Evolutionary conservation across 2,797 vertebrate genomes (phyloP), one percentile per base, ranked within the genome.

Genomic region (Oryzias sinensis): DNA sequence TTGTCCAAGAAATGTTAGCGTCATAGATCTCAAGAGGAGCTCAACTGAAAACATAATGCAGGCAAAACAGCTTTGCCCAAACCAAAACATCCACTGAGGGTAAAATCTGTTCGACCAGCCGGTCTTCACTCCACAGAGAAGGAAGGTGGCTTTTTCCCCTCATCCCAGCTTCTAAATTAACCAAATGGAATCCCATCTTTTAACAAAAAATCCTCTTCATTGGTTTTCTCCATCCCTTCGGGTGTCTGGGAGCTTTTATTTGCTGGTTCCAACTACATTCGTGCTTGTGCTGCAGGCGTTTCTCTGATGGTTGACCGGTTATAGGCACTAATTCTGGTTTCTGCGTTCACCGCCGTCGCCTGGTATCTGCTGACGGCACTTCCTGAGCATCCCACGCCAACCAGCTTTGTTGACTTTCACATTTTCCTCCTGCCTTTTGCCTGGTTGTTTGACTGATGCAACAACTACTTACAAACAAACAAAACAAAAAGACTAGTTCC

Each of bases 121-220:
- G 27, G 22, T 70, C 78, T 66, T 70, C 64, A 65, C 76, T 87
- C 82, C 73, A 76, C 62, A 85, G 88, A 83, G 87, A 92, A 93
- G 91, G 91, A 93, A 91, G 90, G 92, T 90, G 91, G 91, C 89
- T 87, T 79, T 61, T 60, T 56, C 44, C 82, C 62, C 73, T 59
- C 57, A 25, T 61, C 46, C 62, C 53, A 53, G 61, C 71, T 62
- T 53, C 61, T 64, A 9, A 59, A 61, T 71, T 62, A 43, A 45
- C 29, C 29, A 11, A 37, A 37, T 6, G 27, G 11, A 9, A 3
- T 27, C 25, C 25, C 9, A 37, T 37, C 33, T 37, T 37, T 13
- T 11, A 68, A 20, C 40, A 49, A 58, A 61, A 53, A 59, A 48
- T 76, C 62, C 57, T 68, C 59, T 73, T 59, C 70, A 70, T 63